Evolutionary conservation across 2,113 vertebrate species (phyloP).

Genomic region (Euleptes europaea): DNA sequence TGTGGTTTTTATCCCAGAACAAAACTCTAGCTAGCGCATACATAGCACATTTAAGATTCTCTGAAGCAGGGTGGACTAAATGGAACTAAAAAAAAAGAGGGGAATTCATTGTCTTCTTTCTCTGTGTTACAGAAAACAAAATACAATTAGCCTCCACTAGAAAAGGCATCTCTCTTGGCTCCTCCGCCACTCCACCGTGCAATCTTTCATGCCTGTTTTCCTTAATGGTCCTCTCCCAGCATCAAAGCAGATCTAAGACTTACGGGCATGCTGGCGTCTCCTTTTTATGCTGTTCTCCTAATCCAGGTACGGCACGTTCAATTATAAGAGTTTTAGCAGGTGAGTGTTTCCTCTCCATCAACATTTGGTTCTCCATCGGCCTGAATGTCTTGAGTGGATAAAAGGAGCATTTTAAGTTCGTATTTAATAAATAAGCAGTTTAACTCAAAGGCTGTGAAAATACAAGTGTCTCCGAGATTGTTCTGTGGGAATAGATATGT

Average conservation of each 20-base stretch:
- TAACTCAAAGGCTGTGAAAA: not conserved
- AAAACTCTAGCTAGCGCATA: conserved; percentile 8
- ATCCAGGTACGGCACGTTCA: not conserved
- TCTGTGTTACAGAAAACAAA: not conserved
- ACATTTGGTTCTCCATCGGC: not conserved
- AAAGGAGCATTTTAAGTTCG: not conserved
- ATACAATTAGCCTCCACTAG: not conserved
- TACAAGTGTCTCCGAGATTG: not conserved
- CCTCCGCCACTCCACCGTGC: no score
- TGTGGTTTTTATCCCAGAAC: not conserved
- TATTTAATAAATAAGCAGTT: not conserved
- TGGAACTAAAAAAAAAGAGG: not conserved
- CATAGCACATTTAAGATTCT: conserved; percentile 7
- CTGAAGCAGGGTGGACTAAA: no score
- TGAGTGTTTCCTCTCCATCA: not conserved
- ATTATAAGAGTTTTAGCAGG: not conserved
- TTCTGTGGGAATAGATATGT: not conserved
- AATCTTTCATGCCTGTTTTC: not conserved
- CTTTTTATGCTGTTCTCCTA: not conserved
- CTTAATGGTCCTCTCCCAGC: not conserved
- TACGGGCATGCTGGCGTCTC: not conserved
- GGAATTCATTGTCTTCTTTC: not conserved
- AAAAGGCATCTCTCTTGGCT: no score
- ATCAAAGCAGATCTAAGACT: not conserved
- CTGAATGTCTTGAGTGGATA: not conserved